Conservation (phyloP, 2,113 vertebrate species). For the Myotis brandtii region DNA sequence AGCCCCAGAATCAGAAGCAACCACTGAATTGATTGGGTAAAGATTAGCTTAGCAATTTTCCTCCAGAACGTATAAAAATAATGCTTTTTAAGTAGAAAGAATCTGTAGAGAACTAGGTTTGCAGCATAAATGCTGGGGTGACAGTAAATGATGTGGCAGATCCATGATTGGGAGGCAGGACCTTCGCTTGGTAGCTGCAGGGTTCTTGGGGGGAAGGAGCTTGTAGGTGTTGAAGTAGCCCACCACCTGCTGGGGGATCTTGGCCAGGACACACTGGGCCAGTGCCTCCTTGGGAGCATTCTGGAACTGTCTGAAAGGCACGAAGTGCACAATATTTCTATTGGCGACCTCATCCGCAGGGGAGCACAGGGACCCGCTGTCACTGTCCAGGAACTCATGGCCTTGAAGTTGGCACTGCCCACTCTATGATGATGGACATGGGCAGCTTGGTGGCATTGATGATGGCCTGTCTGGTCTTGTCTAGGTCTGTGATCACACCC, state of each 20-base stretch:
- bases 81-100: conserved; percentile 56
- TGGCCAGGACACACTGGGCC: conserved; percentile 96
- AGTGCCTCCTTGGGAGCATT: conserved; percentile 93
- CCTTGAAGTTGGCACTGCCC: conserved; percentile 93
- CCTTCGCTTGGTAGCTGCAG: conserved; percentile 79
- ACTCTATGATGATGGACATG: conserved; percentile 99
- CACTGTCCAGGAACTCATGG: conserved; percentile 98
- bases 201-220: conserved; percentile 93
- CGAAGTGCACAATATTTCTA: conserved; percentile 98
- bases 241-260: conserved; percentile 97
- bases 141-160: neutral
- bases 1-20: conserved; percentile 37
- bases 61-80: neutral
- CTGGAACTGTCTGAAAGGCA: conserved; percentile 96
- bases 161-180: too few species aligned
- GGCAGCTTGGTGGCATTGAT: conserved; percentile 94
- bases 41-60: conserved; percentile 13
- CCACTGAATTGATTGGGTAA: conserved; percentile 17
- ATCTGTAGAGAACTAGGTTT: neutral
- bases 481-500: conserved; percentile 98
- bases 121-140: neutral
- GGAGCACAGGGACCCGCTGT: conserved; percentile 90
- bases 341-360: conserved; percentile 89
- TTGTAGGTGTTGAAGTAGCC: conserved; percentile 95
- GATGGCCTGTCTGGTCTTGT: conserved; percentile 93